phyloP scores from a whole-genome alignment of 2,797 vertebrate genomes.

The Yasuhikotakia modesta region DNA sequence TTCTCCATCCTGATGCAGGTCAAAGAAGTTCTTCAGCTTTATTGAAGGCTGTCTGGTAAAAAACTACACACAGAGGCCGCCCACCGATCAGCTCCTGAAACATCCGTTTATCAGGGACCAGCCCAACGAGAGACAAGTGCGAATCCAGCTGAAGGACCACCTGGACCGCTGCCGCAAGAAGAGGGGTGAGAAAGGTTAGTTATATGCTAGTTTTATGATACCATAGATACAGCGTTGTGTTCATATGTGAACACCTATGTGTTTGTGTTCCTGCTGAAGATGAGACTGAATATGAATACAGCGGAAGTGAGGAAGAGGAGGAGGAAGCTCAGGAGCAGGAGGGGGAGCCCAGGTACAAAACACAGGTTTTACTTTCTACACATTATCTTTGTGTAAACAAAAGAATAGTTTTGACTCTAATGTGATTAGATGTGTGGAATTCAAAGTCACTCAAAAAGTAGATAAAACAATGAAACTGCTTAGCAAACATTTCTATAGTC shows the following conservation, averaged over 20 bases:
- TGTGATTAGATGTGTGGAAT: too few relatives aligned
- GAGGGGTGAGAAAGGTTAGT: slow-evolving; percentile 93
- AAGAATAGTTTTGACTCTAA: too few relatives aligned
- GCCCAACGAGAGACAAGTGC: slow-evolving; percentile 97
- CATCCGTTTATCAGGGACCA: slow-evolving; percentile 98
- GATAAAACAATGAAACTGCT: too few relatives aligned
- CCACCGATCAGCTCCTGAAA: slow-evolving; percentile 95
- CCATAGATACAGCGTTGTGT: neutral
- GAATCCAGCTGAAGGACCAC: slow-evolving; percentile 99
- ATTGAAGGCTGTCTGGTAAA: slow-evolving; percentile 98
- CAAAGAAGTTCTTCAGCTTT: slow-evolving; percentile 99
- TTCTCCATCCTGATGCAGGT: slow-evolving; percentile 74
- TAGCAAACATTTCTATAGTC: too few relatives aligned
- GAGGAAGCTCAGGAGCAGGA: slow-evolving; percentile 97
- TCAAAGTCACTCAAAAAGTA: too few relatives aligned
- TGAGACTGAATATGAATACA: slow-evolving; percentile 98
- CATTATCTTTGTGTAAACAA: too few relatives aligned
- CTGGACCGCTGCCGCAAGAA: slow-evolving; percentile 99
- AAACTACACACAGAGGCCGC: slow-evolving; percentile 95
- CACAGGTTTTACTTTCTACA: neutral
- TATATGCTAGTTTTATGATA: neutral
- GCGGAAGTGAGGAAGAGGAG: slow-evolving; percentile 97
- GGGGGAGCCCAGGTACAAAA: slow-evolving; percentile 92
- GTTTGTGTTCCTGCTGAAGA: slow-evolving; percentile 71
- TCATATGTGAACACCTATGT: neutral